A percentile compares a stretch with the other conserved stretches of the same genome.
Conservation (phyloP, 1,140 invertebrate genomes). For the Halesus radiatus region DNA sequence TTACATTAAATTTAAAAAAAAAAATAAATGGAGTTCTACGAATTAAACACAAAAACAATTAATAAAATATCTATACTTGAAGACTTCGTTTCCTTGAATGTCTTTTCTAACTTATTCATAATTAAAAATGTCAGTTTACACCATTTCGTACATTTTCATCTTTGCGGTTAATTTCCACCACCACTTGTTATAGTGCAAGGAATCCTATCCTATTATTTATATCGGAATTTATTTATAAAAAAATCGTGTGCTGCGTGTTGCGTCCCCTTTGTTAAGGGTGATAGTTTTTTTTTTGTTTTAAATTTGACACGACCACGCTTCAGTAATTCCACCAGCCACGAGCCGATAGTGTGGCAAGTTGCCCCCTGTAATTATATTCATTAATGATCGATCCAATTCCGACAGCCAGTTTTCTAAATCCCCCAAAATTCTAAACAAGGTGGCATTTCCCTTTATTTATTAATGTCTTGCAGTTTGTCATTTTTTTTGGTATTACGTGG, state of each 20-base stretch:
- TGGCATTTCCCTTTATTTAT: constrained; percentile 1
- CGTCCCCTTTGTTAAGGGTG: constrained; percentile 16
- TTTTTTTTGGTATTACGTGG: too few species aligned
- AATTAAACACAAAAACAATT: too few species aligned
- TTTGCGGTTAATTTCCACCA: too few species aligned
- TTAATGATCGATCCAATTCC: constrained; percentile 14
- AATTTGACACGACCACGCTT: constrained; percentile 38
- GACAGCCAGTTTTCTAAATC: background rate
- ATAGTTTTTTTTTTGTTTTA: constrained; percentile 38
- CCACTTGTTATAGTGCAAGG: background rate
- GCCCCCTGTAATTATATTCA: constrained; percentile 13
- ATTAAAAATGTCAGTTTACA: too few species aligned
- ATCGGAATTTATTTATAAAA: constrained; percentile 13
- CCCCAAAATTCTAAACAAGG: background rate
- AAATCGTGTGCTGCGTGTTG: background rate
- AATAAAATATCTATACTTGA: too few species aligned
- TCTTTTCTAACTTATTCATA: too few species aligned
- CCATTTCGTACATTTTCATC: too few species aligned
- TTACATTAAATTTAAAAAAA: too few species aligned
- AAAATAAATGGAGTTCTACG: too few species aligned
- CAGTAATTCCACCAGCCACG: constrained; percentile 35
- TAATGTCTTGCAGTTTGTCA: background rate
- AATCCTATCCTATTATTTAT: background rate
- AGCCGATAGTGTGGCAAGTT: constrained; percentile 23
- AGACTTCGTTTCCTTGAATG: too few species aligned